Base-by-base conservation (phyloP, 2,113 vertebrate genomes). In the Channa maculata region DNA sequence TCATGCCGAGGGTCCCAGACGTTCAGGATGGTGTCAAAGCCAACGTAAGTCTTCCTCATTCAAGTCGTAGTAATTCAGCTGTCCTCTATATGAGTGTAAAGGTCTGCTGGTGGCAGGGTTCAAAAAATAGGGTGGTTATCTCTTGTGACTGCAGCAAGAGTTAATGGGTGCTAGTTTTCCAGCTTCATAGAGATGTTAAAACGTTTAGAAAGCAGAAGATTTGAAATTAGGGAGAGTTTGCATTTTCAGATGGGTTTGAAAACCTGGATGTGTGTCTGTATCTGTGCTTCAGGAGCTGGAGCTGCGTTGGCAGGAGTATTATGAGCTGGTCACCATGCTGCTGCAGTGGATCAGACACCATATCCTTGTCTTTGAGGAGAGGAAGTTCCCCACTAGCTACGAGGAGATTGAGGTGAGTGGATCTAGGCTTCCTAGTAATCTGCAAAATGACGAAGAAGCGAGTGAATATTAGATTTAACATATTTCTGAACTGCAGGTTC, bases 281-380 rank as follows among this genome's bases (percentile, higher is more conserved):
- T 54, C 0, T 58, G 11, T 60, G 0, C 34, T 10, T 0, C 84
- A 98, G 98, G 97, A 99, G 92, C 93, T 97, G 89, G 96, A 99
- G 94, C 93, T 98, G 75, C 94, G 96, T 6, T 99, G 97, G 97
- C 96, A 97, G 88, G 97, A 99, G 79, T 98, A 98, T 83, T 96
- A 96, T 0, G 96, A 98, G 93, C 82, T 98, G 87, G 96, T 98
- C 79, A 93, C 96, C 36, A 59, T 97, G 77, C 94, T 99, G 74
- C 92, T 98, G 61, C 97, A 97, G 92, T 99, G 98, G 97, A 93
- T 97, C 61, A 88, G 95, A 4, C 97, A 97, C 64, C 96, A 99
- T 89, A 93, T 96, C 0, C 79, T 95, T 0, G 86, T 96, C 72
- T 98, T 97, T 0, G 96, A 98, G 89, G 97, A 97, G 85, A 95